A percentile compares a stretch with the other conserved stretches of the same genome.
These are phyloP conservation scores for Celastrina argiolus DNA, from an alignment of 2,888 invertebrate species.

Conservation along the genomic window DNA sequence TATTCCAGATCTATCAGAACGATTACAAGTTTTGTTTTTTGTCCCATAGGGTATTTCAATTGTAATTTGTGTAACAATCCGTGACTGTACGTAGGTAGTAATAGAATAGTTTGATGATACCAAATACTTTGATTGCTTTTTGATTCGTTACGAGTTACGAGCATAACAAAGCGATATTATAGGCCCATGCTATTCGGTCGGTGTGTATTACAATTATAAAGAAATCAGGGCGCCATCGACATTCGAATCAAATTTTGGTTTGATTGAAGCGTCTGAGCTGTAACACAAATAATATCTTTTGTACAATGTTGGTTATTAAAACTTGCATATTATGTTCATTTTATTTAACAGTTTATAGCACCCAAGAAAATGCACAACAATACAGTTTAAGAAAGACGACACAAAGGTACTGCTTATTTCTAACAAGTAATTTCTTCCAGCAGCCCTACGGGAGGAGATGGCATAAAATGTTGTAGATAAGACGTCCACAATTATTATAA, in stretches of 20 bases:
- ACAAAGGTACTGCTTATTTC: too few relatives aligned
- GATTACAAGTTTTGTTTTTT: not conserved
- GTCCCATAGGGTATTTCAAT: not conserved
- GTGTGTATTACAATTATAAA: not conserved
- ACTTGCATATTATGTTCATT: too few relatives aligned
- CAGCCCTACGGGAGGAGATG: too few relatives aligned
- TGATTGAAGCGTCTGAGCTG: not conserved
- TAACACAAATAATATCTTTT: too few relatives aligned
- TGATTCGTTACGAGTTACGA: not conserved
- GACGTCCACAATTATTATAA: too few relatives aligned
- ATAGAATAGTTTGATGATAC: not conserved
- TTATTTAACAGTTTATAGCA: too few relatives aligned
- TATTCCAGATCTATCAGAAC: too few relatives aligned
- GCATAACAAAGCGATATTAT: not conserved
- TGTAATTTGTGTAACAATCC: not conserved
- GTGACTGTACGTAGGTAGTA: not conserved
- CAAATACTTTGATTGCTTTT: slow-evolving; percentile 9
- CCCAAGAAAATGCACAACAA: too few relatives aligned
- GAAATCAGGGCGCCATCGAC: not conserved
- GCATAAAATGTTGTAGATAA: too few relatives aligned
- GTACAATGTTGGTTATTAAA: too few relatives aligned
- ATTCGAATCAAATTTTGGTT: not conserved
- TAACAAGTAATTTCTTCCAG: too few relatives aligned
- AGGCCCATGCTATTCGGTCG: not conserved
- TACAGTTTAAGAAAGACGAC: too few relatives aligned